phyloP scores from a whole-genome alignment of 2,113 vertebrate genomes.

The Cynocephalus volans region DNA sequence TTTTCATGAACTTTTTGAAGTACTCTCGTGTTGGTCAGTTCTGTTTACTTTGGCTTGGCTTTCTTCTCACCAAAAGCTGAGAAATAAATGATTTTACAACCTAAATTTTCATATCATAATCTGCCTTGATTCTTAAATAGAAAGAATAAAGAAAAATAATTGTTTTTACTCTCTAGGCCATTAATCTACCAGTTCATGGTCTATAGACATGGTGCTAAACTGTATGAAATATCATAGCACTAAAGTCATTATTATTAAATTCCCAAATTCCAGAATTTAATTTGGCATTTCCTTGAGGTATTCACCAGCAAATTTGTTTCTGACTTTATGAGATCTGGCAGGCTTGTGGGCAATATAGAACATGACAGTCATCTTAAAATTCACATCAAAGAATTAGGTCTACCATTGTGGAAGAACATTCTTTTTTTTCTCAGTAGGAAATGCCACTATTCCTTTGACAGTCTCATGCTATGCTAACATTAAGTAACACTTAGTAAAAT shows the following conservation, averaged over 20 bases:
- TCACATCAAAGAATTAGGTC: not conserved
- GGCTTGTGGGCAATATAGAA: not conserved
- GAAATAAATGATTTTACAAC: not conserved
- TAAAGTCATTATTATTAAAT: conserved; percentile 52
- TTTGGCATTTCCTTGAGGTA: not conserved
- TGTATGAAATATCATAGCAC: not conserved
- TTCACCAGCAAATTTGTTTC: conserved; percentile 9
- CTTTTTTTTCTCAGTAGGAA: conserved; percentile 53
- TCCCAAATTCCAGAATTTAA: conserved; percentile 44
- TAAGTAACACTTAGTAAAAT: conserved; percentile 79
- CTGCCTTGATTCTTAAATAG: conserved; percentile 32
- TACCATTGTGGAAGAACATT: not conserved
- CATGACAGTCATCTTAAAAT: conserved; percentile 24
- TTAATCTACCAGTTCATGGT: conserved; percentile 24
- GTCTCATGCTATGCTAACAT: conserved; percentile 63
- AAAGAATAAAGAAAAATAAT: not conserved
- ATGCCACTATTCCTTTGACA: conserved; percentile 30
- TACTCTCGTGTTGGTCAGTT: not conserved
- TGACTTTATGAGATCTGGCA: conserved; percentile 31
- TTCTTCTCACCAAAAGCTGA: not conserved
- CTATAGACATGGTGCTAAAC: not conserved
- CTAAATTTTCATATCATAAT: not conserved
- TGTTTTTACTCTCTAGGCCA: not conserved
- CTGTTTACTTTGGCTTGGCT: not conserved
- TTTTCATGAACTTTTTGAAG: too few species aligned